Conservation (phyloP, 2,113 vertebrate species). For the Sus scrofa region DNA sequence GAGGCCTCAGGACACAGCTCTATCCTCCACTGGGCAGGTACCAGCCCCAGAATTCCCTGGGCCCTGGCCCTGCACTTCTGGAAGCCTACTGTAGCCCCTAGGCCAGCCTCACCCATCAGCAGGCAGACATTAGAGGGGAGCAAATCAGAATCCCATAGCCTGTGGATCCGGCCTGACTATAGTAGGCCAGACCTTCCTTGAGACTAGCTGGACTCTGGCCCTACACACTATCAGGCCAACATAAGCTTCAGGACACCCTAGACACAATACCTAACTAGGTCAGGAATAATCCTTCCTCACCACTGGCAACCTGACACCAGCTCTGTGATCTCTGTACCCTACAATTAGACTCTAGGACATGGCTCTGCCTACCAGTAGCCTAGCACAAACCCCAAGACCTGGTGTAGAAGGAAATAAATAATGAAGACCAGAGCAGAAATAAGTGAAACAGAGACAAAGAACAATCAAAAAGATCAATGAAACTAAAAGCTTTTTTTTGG, state of each 20-base stretch:
- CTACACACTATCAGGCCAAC: background rate
- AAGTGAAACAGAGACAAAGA: background rate
- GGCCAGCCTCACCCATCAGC: background rate
- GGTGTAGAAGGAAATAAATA: background rate
- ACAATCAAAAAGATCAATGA: background rate
- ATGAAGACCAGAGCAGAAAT: background rate
- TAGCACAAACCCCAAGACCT: background rate
- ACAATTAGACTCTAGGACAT: background rate
- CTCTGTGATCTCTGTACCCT: background rate
- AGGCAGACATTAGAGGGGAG: background rate
- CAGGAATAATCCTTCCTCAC: background rate
- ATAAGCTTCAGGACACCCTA: background rate
- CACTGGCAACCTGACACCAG: background rate
- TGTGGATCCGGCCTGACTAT: background rate
- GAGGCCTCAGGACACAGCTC: background rate
- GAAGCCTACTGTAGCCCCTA: background rate
- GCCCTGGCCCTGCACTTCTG: background rate
- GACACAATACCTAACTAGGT: background rate
- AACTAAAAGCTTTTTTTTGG: background rate
- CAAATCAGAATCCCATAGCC: background rate
- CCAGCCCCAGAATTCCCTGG: background rate
- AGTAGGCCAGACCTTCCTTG: background rate
- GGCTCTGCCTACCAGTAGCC: background rate
- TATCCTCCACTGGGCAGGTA: background rate
- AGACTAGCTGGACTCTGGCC: background rate